Percentiles rank a stretch among this genome's conserved stretches.
phyloP scores from a whole-genome alignment of 2,888 invertebrate genomes.

The Drosophila neutralis region DNA sequence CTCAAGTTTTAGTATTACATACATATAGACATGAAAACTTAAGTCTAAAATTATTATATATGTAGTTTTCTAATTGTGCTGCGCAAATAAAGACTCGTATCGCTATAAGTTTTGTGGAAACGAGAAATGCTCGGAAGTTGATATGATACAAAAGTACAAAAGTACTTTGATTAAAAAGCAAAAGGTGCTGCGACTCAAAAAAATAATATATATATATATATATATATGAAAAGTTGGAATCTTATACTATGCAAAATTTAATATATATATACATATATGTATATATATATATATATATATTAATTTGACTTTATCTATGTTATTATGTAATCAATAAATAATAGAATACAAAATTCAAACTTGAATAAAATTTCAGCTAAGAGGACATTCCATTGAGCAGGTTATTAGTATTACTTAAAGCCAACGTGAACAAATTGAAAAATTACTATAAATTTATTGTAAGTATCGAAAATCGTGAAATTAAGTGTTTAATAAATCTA shows the following conservation, averaged over 20 bases:
- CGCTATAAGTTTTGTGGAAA: not conserved
- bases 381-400: constrained; percentile 75
- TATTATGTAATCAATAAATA: constrained; percentile 31
- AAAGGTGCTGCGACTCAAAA: constrained; percentile 33
- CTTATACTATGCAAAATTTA: constrained; percentile 41
- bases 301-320: constrained; percentile 39
- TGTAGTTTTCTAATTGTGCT: constrained; percentile 10
- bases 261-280: not conserved
- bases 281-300: not conserved
- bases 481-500: constrained; percentile 25
- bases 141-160: constrained; percentile 34
- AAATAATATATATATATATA: not conserved
- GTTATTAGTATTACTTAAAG: constrained; percentile 64
- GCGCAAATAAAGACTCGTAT: constrained; percentile 14
- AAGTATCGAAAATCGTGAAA: constrained; percentile 44
- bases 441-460: constrained; percentile 30
- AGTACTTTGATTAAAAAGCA: constrained; percentile 33
- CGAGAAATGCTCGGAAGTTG: constrained; percentile 19
- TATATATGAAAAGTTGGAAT: constrained; percentile 7
- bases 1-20: constrained; percentile 4
- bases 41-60: constrained; percentile 11
- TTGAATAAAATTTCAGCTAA: constrained; percentile 67
- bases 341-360: constrained; percentile 47
- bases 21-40: constrained; percentile 28
- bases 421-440: constrained; percentile 56